Evolutionary conservation across 2,797 vertebrate genomes (phyloP).

Genomic region (Gymnocypris eckloni): DNA sequence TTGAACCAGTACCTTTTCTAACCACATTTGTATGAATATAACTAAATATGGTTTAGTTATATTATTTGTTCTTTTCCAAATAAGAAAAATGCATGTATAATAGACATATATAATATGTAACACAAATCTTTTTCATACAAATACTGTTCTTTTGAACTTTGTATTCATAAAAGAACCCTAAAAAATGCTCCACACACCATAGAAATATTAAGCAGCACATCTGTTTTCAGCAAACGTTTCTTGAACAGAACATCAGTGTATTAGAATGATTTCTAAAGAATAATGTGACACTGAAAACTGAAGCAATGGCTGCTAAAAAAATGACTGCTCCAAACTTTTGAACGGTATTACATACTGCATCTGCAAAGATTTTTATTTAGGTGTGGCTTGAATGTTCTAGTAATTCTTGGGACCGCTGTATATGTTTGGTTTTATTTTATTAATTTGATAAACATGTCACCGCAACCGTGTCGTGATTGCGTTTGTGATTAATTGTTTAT

Average conservation of each 20-base stretch:
- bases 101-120: background rate
- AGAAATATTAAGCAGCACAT: background rate
- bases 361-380: background rate
- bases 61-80: background rate
- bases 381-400: background rate
- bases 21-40: background rate
- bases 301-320: background rate
- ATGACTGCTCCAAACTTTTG: background rate
- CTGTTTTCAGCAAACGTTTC: background rate
- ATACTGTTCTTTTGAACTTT: background rate
- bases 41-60: background rate
- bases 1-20: constrained; percentile 4
- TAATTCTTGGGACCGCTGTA: background rate
- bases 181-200: background rate
- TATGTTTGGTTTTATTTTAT: background rate
- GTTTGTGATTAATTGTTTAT: background rate
- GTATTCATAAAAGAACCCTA: background rate
- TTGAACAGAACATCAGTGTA: background rate
- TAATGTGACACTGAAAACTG: background rate
- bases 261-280: background rate
- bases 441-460: no score
- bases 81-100: background rate
- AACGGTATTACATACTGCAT: background rate
- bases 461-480: no score
- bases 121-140: background rate